Conservation (phyloP, 1,140 invertebrate genomes). For the Teleogryllus occipitalis region DNA sequence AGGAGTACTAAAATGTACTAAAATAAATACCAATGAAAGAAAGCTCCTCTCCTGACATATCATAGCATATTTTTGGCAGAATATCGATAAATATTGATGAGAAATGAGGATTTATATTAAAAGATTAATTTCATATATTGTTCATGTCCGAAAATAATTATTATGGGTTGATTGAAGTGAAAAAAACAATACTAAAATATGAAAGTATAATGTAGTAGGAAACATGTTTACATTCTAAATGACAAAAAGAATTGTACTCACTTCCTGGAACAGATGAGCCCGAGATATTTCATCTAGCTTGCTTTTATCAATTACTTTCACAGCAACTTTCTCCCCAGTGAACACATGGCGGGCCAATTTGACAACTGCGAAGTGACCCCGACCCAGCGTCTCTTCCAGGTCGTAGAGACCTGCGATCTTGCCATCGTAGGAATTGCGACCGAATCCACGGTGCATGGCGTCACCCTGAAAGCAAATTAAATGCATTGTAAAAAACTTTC, state of each 20-base stretch:
- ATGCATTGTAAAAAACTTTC: too few species aligned
- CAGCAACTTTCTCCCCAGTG: conserved; percentile 96
- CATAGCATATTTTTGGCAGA: too few species aligned
- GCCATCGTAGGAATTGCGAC: conserved; percentile 29
- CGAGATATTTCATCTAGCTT: conserved; percentile 95
- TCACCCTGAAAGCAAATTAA: background rate
- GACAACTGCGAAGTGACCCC: conserved; percentile 97
- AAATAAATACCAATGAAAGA: too few species aligned
- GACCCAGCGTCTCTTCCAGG: conserved; percentile 86
- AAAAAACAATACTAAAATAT: too few species aligned
- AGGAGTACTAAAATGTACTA: too few species aligned
- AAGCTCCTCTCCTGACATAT: too few species aligned
- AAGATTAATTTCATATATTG: too few species aligned
- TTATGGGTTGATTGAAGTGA: too few species aligned
- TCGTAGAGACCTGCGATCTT: conserved; percentile 97
- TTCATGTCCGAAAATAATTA: too few species aligned
- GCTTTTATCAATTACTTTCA: conserved; percentile 95
- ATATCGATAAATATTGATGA: too few species aligned
- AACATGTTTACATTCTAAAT: background rate
- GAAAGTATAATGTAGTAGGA: too few species aligned
- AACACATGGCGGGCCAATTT: conserved; percentile 98
- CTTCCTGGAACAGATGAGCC: conserved; percentile 95
- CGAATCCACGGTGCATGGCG: conserved; percentile 18
- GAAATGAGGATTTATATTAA: too few species aligned
- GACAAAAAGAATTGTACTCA: conserved; percentile 31